These are phyloP conservation scores for Steinernema scapterisci DNA, from an alignment of 2,888 invertebrate genomes.

Conservation along the genomic window DNA sequence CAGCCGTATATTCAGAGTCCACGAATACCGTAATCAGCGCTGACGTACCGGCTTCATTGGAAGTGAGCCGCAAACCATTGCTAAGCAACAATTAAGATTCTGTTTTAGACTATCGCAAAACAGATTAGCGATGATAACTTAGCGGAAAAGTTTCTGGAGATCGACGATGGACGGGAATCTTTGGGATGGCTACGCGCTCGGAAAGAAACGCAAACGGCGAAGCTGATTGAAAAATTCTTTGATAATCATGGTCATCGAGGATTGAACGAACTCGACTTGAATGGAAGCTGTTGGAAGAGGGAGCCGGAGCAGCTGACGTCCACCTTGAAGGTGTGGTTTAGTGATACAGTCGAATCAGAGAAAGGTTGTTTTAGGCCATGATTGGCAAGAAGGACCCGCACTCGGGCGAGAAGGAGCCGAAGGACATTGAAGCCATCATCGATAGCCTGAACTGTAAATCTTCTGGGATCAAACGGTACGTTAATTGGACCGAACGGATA, in stretches of 20 bases:
- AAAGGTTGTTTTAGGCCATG: background rate
- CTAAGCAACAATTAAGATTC: background rate
- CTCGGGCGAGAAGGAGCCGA: background rate
- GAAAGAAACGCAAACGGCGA: conserved; percentile 40
- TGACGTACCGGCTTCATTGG: conserved; percentile 75
- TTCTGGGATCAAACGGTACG: conserved; percentile 38
- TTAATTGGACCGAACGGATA: background rate
- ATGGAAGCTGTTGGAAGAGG: conserved; percentile 75
- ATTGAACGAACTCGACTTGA: conserved; percentile 75
- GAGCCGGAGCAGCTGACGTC: conserved; percentile 74
- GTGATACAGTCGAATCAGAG: too few relatives aligned
- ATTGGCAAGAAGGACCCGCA: background rate
- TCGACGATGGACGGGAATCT: conserved; percentile 53
- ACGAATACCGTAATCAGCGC: conserved; percentile 76
- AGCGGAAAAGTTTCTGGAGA: conserved; percentile 41
- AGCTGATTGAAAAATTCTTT: conserved; percentile 65
- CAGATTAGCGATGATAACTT: conserved; percentile 48
- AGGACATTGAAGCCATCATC: conserved; percentile 36
- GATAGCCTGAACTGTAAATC: conserved; percentile 49
- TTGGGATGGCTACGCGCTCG: conserved; percentile 51
- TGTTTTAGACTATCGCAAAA: conserved; percentile 49
- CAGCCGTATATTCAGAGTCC: conserved; percentile 76
- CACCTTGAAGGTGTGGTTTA: conserved; percentile 73
- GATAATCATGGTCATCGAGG: conserved; percentile 66
- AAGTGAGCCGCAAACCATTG: conserved; percentile 53